Conservation (phyloP, 2,797 vertebrate genomes). For the Pelodytes ibericus region DNA sequence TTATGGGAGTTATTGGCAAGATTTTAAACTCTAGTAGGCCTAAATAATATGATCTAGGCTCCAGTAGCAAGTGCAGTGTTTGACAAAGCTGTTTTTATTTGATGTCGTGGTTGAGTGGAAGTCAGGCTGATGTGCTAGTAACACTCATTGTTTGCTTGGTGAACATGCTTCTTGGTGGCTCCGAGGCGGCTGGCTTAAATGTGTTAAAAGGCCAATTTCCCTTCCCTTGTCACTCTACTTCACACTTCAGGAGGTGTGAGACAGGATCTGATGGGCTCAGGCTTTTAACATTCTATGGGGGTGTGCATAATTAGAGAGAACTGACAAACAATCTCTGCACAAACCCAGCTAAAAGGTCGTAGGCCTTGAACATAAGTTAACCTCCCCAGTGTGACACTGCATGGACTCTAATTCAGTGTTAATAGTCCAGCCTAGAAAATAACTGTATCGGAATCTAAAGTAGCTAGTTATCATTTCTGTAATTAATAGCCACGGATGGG, state of each 20-base stretch:
- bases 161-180: conserved; percentile 19
- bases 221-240: conserved; percentile 3
- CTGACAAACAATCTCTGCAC: background rate
- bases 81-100: conserved; percentile 30
- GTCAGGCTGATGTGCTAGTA: background rate
- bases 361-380: no score
- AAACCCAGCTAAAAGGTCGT: no score
- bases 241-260: conserved; percentile 9
- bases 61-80: background rate
- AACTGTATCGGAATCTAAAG: no score
- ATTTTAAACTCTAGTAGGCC: background rate
- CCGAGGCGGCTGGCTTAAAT: conserved; percentile 19
- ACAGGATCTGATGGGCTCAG: background rate
- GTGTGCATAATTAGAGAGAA: conserved; percentile 7
- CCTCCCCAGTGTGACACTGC: no score
- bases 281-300: background rate
- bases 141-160: conserved; percentile 17
- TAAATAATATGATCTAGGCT: background rate
- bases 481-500: no score
- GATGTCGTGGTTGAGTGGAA: conserved; percentile 22
- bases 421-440: no score
- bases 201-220: conserved; percentile 35
- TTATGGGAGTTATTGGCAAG: no score
- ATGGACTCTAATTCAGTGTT: no score
- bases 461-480: no score